These are phyloP conservation scores for Acanthurus tractus DNA, from an alignment of 2,797 vertebrate species.

Conservation along the genomic window DNA sequence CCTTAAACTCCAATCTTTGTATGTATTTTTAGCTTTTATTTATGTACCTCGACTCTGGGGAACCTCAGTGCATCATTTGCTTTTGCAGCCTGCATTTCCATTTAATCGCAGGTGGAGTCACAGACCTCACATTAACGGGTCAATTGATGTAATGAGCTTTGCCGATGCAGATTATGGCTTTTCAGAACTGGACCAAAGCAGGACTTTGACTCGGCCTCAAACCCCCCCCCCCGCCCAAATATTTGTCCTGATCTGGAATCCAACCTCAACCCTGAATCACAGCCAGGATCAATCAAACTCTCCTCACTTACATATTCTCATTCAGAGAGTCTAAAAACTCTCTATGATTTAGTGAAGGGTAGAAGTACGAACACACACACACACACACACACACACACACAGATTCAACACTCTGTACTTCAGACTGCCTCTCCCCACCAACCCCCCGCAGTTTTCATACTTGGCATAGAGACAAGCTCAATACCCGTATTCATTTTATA, in stretches of 20 bases:
- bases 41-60: too few relatives aligned
- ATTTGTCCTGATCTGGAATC: background rate
- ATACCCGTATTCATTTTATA: slow-evolving; percentile 83
- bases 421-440: slow-evolving; percentile 12
- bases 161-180: background rate
- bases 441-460: slow-evolving; percentile 59
- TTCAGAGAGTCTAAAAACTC: slow-evolving; percentile 1
- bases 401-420: slow-evolving; percentile 25
- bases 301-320: slow-evolving; percentile 3
- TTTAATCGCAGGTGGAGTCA: too few relatives aligned
- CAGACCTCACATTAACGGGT: too few relatives aligned
- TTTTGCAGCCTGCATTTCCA: too few relatives aligned
- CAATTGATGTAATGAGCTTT: background rate
- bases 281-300: slow-evolving; percentile 1
- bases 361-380: slow-evolving; percentile 32
- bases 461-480: slow-evolving; percentile 69
- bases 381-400: background rate
- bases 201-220: background rate
- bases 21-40: too few relatives aligned
- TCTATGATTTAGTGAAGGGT: slow-evolving; percentile 36
- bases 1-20: too few relatives aligned
- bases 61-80: too few relatives aligned
- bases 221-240: background rate
- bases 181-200: background rate
- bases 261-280: background rate